Percentiles rank a stretch among this genome's conserved stretches.
Conservation (phyloP, 2,113 vertebrate genomes). For the Rhodinocichla rosea region DNA sequence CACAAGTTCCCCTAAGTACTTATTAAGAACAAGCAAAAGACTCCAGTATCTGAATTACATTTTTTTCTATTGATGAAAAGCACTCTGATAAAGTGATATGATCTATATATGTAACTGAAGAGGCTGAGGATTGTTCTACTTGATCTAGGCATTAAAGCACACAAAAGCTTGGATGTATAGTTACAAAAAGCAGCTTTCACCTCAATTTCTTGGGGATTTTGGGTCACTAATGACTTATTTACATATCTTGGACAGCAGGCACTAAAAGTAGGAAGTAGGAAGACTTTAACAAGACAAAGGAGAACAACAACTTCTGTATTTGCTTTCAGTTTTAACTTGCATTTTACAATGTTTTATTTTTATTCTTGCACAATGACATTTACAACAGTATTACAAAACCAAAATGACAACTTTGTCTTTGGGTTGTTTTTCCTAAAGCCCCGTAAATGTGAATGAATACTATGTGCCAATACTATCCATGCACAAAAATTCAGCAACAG, state of each 20-base stretch:
- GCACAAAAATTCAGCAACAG: not conserved
- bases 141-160: not conserved
- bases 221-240: not conserved
- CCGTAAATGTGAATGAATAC: not conserved
- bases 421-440: not conserved
- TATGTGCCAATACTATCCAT: not conserved
- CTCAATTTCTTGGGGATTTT: not conserved
- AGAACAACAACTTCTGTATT: not conserved
- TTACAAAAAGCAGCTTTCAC: not conserved
- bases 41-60: not conserved
- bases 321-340: not conserved
- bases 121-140: not conserved
- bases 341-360: not conserved
- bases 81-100: not conserved
- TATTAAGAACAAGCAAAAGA: not conserved
- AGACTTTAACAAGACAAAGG: not conserved
- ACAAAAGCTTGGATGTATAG: not conserved
- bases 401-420: not conserved
- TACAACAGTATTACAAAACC: not conserved
- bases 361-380: not conserved
- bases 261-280: not conserved
- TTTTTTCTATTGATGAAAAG: not conserved
- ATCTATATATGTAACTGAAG: not conserved
- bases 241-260: not conserved
- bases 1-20: not conserved